phyloP scores from a whole-genome alignment of 2,888 invertebrate species.

The Tetanocera ferruginea region DNA sequence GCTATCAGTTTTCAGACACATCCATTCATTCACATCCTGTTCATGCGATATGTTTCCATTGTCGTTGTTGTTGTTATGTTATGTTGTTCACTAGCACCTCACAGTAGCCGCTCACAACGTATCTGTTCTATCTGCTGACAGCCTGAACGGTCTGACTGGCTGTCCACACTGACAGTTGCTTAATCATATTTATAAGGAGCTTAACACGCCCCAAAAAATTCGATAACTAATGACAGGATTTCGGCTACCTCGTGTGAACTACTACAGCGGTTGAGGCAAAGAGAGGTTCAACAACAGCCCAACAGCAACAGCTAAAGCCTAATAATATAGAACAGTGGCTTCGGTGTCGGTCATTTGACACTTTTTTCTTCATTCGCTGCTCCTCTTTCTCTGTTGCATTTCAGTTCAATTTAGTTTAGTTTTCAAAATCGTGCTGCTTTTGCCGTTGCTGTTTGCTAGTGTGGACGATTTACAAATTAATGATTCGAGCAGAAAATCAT shows the following conservation, averaged over 20 bases:
- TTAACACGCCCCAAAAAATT: slow-evolving; percentile 35
- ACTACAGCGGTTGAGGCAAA: background rate
- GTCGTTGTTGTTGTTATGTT: background rate
- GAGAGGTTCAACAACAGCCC: background rate
- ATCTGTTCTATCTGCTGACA: background rate
- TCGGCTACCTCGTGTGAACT: background rate
- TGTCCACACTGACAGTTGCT: slow-evolving; percentile 17
- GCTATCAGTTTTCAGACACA: slow-evolving; percentile 30
- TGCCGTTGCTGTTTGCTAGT: background rate
- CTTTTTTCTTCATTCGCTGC: slow-evolving; percentile 1
- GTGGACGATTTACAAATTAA: slow-evolving; percentile 17
- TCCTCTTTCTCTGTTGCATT: background rate
- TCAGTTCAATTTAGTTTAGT: background rate
- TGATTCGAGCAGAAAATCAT: slow-evolving; percentile 23
- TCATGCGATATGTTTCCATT: background rate
- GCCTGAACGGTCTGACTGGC: background rate
- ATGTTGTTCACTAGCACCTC: background rate
- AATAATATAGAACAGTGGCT: background rate
- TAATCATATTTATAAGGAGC: slow-evolving; percentile 31
- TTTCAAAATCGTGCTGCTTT: background rate
- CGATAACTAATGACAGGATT: slow-evolving; percentile 28
- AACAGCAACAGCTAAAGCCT: background rate
- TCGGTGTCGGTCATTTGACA: slow-evolving; percentile 28
- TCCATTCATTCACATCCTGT: background rate
- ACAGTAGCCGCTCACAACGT: slow-evolving; percentile 13